A percentile compares a stretch with the other conserved stretches of the same genome.
Evolutionary conservation across 2,797 vertebrate genomes (phyloP).

Genomic region (Mormyrops boulengeri): DNA sequence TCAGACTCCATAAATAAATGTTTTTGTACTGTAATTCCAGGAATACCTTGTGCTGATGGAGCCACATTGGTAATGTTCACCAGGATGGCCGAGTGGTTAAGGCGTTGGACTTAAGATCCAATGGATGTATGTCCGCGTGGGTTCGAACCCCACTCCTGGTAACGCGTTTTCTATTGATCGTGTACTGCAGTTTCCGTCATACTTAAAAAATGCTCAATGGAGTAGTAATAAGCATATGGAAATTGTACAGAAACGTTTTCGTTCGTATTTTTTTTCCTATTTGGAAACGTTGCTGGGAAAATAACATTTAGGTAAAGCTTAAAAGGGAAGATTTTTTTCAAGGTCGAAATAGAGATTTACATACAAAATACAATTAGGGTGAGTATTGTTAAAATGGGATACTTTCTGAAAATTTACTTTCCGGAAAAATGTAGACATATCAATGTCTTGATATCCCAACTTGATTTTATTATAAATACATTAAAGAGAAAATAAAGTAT

Average conservation of each 20-base stretch:
- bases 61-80: conserved; percentile 31
- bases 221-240: too few species aligned
- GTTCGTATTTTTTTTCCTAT: background rate
- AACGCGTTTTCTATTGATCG: conserved; percentile 22
- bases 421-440: background rate
- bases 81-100: conserved; percentile 83
- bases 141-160: conserved; percentile 81
- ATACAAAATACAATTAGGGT: background rate
- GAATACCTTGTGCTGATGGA: background rate
- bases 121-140: conserved; percentile 77
- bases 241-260: background rate
- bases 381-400: background rate
- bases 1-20: background rate
- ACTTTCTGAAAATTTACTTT: background rate
- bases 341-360: background rate
- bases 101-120: conserved; percentile 83
- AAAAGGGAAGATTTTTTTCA: background rate
- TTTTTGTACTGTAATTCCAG: background rate
- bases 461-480: background rate
- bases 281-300: background rate
- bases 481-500: background rate
- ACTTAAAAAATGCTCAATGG: background rate
- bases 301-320: background rate
- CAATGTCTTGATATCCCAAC: background rate
- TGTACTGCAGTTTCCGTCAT: background rate